phyloP scores from a whole-genome alignment of 2,113 vertebrate species.

The Epinephelus lanceolatus region DNA sequence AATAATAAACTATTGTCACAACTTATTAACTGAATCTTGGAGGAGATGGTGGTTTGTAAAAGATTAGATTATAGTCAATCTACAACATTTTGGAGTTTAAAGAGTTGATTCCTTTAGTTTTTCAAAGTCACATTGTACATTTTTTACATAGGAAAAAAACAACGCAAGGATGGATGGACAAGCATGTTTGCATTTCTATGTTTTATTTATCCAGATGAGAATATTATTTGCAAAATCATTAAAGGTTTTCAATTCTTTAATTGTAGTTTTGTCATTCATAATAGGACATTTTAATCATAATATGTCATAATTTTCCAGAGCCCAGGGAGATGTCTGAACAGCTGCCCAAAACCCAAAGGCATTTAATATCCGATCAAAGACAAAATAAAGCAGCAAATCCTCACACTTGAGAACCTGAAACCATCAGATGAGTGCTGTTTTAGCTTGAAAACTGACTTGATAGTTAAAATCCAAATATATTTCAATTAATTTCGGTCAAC shows the following conservation, averaged over 20 bases:
- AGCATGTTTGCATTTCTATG: conserved; percentile 92
- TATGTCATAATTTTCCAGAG: background rate
- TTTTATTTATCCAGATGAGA: conserved; percentile 90
- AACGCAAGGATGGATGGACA: conserved; percentile 82
- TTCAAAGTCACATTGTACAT: conserved; percentile 84
- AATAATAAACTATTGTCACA: conserved; percentile 61
- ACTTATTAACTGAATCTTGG: conserved; percentile 53
- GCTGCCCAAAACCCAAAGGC: background rate
- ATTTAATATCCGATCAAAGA: background rate
- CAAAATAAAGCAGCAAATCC: background rate
- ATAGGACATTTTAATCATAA: background rate
- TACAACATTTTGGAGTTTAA: conserved; percentile 58
- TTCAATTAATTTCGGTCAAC: background rate
- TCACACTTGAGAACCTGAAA: background rate
- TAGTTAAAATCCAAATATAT: background rate
- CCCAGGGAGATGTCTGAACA: background rate
- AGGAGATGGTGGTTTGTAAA: conserved; percentile 50
- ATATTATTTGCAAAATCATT: conserved; percentile 93
- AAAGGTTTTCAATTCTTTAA: conserved; percentile 91
- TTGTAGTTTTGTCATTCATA: conserved; percentile 28
- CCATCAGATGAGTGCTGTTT: background rate
- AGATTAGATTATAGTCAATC: conserved; percentile 47
- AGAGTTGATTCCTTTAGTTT: conserved; percentile 73
- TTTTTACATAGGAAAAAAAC: conserved; percentile 86
- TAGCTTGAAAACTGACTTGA: background rate